phyloP scores from a whole-genome alignment of 1,140 invertebrate species.

The Hylaeus anthracinus region DNA sequence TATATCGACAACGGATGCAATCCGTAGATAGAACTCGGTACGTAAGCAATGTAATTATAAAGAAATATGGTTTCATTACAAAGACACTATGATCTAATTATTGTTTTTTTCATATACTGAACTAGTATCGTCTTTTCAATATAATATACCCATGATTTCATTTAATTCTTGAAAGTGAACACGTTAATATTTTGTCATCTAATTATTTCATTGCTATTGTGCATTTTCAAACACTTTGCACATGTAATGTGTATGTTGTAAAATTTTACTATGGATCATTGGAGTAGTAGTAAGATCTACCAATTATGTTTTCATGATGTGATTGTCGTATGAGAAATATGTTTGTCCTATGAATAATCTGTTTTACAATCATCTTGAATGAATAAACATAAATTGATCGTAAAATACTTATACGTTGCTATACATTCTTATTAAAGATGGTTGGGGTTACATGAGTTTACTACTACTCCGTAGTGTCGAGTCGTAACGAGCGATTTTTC shows the following conservation, averaged over 20 bases:
- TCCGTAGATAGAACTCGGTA: conserved; percentile 52
- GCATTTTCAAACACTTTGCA: conserved; percentile 17
- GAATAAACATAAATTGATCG: not conserved
- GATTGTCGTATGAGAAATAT: conserved; percentile 16
- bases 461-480: conserved; percentile 45
- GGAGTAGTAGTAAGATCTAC: conserved; percentile 43
- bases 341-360: not conserved
- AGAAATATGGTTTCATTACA: conserved; percentile 50
- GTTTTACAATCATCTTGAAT: not conserved
- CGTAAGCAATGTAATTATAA: conserved; percentile 59
- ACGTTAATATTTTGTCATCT: conserved; percentile 10
- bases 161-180: not conserved
- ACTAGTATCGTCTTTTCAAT: conserved; percentile 14
- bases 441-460: conserved; percentile 36
- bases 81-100: conserved; percentile 46
- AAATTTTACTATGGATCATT: conserved; percentile 24
- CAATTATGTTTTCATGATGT: conserved; percentile 15
- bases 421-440: conserved; percentile 26
- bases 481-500: conserved; percentile 36
- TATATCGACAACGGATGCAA: conserved; percentile 48
- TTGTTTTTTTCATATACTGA: conserved; percentile 43
- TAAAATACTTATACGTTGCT: conserved; percentile 42
- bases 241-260: conserved; percentile 21
- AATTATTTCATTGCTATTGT: conserved; percentile 10
- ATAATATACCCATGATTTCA: conserved; percentile 8